Conservation (phyloP, 2,888 invertebrate genomes). For the Aquatica leii region DNA sequence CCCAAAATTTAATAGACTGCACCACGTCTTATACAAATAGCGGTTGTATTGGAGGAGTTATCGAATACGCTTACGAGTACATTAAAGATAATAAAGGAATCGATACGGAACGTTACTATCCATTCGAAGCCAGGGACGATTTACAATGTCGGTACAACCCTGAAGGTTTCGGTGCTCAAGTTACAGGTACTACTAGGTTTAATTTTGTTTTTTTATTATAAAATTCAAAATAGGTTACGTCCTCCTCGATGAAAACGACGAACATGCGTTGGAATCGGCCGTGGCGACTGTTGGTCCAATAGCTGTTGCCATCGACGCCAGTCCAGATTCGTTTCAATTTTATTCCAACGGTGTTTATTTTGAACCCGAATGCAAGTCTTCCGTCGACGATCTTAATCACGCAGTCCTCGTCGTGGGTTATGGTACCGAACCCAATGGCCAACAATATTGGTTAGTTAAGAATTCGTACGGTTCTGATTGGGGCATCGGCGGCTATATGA, state of each 20-base stretch:
- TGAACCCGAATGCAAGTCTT: slow-evolving; percentile 73
- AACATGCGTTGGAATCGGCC: slow-evolving; percentile 77
- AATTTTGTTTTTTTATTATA: background rate
- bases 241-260: slow-evolving; percentile 77
- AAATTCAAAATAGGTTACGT: slow-evolving; percentile 72
- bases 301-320: slow-evolving; percentile 89
- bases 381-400: slow-evolving; percentile 76
- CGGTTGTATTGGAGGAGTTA: slow-evolving; percentile 65
- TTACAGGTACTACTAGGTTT: no score
- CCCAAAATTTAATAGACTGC: slow-evolving; percentile 68
- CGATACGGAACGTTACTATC: slow-evolving; percentile 65
- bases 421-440: slow-evolving; percentile 69
- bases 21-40: slow-evolving; percentile 62
- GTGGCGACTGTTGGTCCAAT: slow-evolving; percentile 88
- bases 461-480: slow-evolving; percentile 69
- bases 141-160: slow-evolving; percentile 40
- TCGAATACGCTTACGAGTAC: slow-evolving; percentile 64
- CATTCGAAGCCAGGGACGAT: slow-evolving; percentile 58
- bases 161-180: slow-evolving; percentile 40
- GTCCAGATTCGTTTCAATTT: slow-evolving; percentile 84
- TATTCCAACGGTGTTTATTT: slow-evolving; percentile 83
- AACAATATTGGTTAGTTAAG: slow-evolving; percentile 74
- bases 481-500: slow-evolving; percentile 51
- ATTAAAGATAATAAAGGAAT: slow-evolving; percentile 64
- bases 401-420: slow-evolving; percentile 84